Evolutionary conservation across 2,888 invertebrate genomes (phyloP).

Genomic region (Cordilura impudica): DNA sequence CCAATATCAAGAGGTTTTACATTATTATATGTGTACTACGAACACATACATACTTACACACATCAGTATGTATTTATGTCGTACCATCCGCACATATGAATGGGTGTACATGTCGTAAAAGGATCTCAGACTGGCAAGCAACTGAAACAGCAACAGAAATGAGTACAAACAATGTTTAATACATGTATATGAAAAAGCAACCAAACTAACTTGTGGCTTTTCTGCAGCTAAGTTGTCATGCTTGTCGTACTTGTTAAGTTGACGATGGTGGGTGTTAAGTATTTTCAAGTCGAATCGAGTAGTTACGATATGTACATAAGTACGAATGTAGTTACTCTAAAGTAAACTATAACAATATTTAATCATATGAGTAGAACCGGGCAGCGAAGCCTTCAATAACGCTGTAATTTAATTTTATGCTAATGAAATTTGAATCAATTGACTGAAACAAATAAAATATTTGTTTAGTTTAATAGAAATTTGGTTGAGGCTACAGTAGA

Average conservation of each 20-base stretch:
- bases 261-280: constrained; percentile 60
- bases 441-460: no score
- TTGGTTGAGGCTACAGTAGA: no score
- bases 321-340: constrained; percentile 7
- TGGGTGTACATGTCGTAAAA: neutral
- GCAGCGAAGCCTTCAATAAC: no score
- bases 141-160: neutral
- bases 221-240: constrained; percentile 51
- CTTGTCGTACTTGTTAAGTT: constrained; percentile 61
- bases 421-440: no score
- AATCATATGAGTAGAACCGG: neutral
- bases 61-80: no score
- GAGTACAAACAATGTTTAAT: constrained; percentile 29
- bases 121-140: constrained; percentile 25
- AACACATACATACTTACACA: neutral
- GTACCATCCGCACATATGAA: no score
- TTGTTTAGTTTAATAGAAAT: no score
- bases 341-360: constrained; percentile 20
- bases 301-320: neutral
- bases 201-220: constrained; percentile 55
- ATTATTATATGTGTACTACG: constrained; percentile 35
- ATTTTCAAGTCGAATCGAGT: constrained; percentile 27
- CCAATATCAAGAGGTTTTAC: constrained; percentile 58
- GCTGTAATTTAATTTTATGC: no score
- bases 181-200: constrained; percentile 25